phyloP scores from a whole-genome alignment of 2,113 vertebrate genomes.

The Lethenteron camtschaticum region DNA sequence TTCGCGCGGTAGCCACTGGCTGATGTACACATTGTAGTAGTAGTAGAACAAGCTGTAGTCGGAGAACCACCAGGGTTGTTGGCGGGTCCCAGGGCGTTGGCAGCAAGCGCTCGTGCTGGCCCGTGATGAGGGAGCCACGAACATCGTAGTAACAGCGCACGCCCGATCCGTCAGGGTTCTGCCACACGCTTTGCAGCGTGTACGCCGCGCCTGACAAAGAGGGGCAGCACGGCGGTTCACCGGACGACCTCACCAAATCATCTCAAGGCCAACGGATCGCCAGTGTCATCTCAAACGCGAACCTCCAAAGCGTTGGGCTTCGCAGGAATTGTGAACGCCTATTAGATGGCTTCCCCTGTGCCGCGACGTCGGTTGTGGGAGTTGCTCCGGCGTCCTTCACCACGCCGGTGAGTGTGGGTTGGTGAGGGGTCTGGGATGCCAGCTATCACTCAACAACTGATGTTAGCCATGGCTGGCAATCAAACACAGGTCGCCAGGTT shows the following conservation, averaged over 20 bases:
- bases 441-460: background rate
- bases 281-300: background rate
- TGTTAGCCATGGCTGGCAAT: background rate
- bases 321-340: background rate
- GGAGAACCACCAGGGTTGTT: background rate
- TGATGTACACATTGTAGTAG: background rate
- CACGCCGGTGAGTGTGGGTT: too few relatives aligned
- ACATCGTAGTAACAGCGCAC: background rate
- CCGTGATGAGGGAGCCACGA: background rate
- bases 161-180: background rate
- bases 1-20: background rate
- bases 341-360: background rate
- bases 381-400: background rate
- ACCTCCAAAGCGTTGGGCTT: background rate
- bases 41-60: background rate
- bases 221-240: background rate
- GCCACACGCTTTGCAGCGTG: conserved; percentile 5
- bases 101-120: background rate
- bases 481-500: background rate
- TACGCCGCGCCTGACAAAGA: background rate
- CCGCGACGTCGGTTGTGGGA: background rate
- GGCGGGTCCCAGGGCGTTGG: background rate
- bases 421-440: background rate
- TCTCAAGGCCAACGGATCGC: background rate
- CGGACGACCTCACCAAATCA: background rate